Base-by-base conservation (phyloP, 2,888 invertebrate species). In the Ectropis crepuscularia region DNA sequence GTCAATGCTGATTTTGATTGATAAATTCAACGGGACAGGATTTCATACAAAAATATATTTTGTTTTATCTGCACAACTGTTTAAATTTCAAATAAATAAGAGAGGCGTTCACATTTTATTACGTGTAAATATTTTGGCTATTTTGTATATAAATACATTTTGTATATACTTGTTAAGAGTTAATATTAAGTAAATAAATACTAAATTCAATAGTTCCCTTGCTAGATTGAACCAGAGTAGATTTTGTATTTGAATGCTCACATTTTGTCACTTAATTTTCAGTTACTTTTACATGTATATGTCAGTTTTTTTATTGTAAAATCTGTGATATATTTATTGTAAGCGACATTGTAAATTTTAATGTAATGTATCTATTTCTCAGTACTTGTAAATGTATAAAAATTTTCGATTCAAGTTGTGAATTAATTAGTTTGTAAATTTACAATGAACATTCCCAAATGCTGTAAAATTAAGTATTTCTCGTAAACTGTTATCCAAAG, bases 251-350 rank as follows among this genome's bases (percentile, higher is more conserved):
- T 62, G 53, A 70, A 67, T 61, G 70, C 71, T 68, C 68, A 70
- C 59, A 53, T 61, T 45, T 54, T 46, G 8, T 36, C 53, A 43
- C 45, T 46, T 6, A 49, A 57, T 46, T 53, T 54, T 53, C 57
- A 7, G n/a, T 53, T 70, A 71, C 46, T 71, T 74, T 69, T 68
- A 73, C 16, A 28, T 82, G 75, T 79, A 76, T 80, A 81, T 83
- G 79, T 85, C 78, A 63, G 68, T 81, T 87, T 80, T 72, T 75
- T 84, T 90, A 86, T 88, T 91, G 90, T 92, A 90, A 86, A 88
- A 89, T 92, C 92, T 92, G 92, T 92, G 92, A 92, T 92, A 92
- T 92, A 92, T 92, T 90, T 92, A 92, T 89, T 88, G 84, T 92
- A 92, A 92, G 90, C 85, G 84, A 76, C 71, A 67, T 81, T 91